Evolutionary conservation across 2,888 invertebrate genomes (phyloP).

Genomic region (Agriotes lineatus): DNA sequence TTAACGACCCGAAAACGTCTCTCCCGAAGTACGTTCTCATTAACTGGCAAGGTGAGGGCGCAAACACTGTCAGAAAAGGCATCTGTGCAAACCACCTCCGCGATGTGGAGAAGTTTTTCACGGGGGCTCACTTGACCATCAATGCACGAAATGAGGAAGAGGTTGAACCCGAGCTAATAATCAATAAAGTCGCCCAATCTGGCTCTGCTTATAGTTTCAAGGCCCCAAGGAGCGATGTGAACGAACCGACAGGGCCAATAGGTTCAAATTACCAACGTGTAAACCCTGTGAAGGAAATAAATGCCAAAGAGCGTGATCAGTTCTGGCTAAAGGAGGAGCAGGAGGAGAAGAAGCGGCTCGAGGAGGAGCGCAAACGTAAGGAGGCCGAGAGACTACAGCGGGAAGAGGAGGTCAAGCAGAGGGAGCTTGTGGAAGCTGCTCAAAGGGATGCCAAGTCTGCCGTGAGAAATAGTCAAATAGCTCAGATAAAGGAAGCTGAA

Average conservation of each 20-base stretch:
- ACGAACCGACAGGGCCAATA: slow-evolving; percentile 74
- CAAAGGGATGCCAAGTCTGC: slow-evolving; percentile 69
- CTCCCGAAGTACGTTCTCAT: slow-evolving; percentile 92
- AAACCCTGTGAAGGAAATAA: slow-evolving; percentile 86
- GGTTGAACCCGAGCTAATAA: slow-evolving; percentile 85
- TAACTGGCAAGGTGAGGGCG: slow-evolving; percentile 97
- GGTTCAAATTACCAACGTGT: slow-evolving; percentile 80
- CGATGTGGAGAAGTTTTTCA: slow-evolving; percentile 85
- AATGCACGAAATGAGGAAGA: slow-evolving; percentile 96
- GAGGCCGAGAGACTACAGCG: slow-evolving; percentile 72
- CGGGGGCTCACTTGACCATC: slow-evolving; percentile 89
- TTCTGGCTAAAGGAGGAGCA: slow-evolving; percentile 95
- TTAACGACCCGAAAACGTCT: slow-evolving; percentile 88
- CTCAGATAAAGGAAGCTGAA: slow-evolving; percentile 61
- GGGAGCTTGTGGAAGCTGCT: slow-evolving; percentile 72
- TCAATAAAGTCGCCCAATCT: slow-evolving; percentile 85
- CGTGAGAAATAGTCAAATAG: slow-evolving; percentile 67
- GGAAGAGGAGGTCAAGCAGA: slow-evolving; percentile 75
- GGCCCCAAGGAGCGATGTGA: slow-evolving; percentile 71
- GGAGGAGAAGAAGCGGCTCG: slow-evolving; percentile 82
- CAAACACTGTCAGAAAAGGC: slow-evolving; percentile 91
- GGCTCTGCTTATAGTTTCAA: slow-evolving; percentile 91
- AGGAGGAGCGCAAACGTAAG: slow-evolving; percentile 77
- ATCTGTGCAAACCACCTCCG: slow-evolving; percentile 93
- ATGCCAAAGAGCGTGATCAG: slow-evolving; percentile 87